Evolutionary conservation across 1,140 invertebrate species (phyloP), one percentile per base, ranked within the genome.

Genomic region (Propsilocerus akamusi): DNA sequence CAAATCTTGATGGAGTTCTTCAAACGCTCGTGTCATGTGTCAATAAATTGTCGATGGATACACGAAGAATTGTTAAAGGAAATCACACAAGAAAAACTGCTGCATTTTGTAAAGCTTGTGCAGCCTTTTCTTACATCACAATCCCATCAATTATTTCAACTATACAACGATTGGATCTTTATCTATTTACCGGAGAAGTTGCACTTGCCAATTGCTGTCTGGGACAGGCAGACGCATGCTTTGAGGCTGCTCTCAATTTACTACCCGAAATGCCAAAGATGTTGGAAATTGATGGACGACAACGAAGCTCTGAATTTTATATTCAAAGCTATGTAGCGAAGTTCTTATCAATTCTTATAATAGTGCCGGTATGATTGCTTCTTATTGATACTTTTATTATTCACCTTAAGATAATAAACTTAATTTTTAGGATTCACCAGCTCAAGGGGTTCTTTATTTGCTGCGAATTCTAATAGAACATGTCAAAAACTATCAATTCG

Each of bases 41-140:
- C 5, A 90, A 89, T 66, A 73, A 75, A 52, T 63, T 93, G 51
- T 72, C 84, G 1, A 77, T 88, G 53, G 76, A 80, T 58, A 86
- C 83, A 1, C 68, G 78, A 51, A 72, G 72, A 57, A 74, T 86
- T 34, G 77, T 89, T 3, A 75, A 79, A 51, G 81, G 84, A 3
- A 75, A 81, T 58, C 83, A 88, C 58, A 86, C 83, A 2, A 75
- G 78, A 55, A 84, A 84, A 70, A 87, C 85, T 1, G 75, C 74
- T 3, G 78, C 85, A 51, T 91, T 94, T 71, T 81, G 90, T 24
- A 77, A 86, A 56, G 91, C 92, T n/a, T 97, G 93, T 72, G 80
- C 87, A 48, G 93, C 94, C 1, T 97, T 90, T 68, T 84, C 81
- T 66, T 97, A 84, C 62, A 94, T 98, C 28, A 97, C 93, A 1